A percentile compares a stretch with the other conserved stretches of the same genome.
Evolutionary conservation across 2,113 vertebrate species (phyloP).

Genomic region (Thunnus maccoyii): DNA sequence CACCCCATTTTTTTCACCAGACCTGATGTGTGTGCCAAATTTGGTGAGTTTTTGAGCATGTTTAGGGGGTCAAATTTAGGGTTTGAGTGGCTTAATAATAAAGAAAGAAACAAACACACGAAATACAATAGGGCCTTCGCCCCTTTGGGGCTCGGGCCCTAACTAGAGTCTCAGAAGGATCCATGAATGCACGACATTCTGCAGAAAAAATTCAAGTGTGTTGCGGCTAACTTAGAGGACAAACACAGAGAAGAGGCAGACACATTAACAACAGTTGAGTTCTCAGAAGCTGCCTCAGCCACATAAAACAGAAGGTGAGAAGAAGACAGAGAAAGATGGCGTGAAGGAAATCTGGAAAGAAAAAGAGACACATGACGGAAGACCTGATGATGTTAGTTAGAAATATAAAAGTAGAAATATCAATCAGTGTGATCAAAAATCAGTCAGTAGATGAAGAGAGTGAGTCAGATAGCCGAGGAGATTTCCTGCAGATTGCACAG

Average conservation of each 20-base stretch:
- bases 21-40: no score
- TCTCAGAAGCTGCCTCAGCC: constrained; percentile 50
- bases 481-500: constrained; percentile 83
- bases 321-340: constrained; percentile 46
- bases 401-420: constrained; percentile 69
- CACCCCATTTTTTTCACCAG: no score
- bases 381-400: constrained; percentile 71
- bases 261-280: constrained; percentile 59
- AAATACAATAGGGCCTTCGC: no score
- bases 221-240: constrained; percentile 68
- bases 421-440: constrained; percentile 74
- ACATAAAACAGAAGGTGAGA: constrained; percentile 46
- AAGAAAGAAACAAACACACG: no score
- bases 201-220: constrained; percentile 57
- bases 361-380: constrained; percentile 66
- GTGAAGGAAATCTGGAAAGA: constrained; percentile 75
- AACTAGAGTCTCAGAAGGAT: constrained; percentile 31
- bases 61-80: no score
- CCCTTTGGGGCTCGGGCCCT: no score
- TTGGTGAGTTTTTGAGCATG: no score
- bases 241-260: constrained; percentile 61
- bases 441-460: constrained; percentile 71
- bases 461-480: constrained; percentile 69
- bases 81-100: no score
- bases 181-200: constrained; percentile 56